Percentiles rank a stretch among this genome's conserved stretches.
Conservation (phyloP, 2,888 invertebrate species). For the Dicyrtomina minuta region DNA sequence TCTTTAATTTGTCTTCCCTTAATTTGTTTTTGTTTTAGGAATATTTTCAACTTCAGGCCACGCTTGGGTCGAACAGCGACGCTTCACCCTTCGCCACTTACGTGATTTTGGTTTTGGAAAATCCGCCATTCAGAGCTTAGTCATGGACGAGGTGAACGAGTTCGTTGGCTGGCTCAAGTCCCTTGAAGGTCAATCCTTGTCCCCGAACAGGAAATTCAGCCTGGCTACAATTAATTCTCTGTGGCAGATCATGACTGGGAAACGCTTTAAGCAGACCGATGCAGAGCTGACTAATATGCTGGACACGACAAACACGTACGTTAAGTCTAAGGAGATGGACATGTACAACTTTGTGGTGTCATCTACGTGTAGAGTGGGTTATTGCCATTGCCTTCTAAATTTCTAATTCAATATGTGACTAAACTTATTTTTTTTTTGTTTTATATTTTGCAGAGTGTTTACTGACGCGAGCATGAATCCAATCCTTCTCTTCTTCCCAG, state of each 20-base stretch:
- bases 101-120: slow-evolving; percentile 29
- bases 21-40: too few species aligned
- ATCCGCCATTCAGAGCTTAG: not conserved
- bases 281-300: not conserved
- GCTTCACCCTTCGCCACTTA: slow-evolving; percentile 20
- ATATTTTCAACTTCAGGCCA: not conserved
- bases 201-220: slow-evolving; percentile 13
- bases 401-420: too few species aligned
- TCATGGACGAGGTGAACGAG: slow-evolving; percentile 16
- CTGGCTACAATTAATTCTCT: slow-evolving; percentile 19
- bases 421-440: too few species aligned
- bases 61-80: slow-evolving; percentile 17
- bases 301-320: slow-evolving; percentile 1
- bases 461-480: too few species aligned
- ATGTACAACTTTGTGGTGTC: too few species aligned
- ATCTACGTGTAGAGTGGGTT: slow-evolving; percentile 13
- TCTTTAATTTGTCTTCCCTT: too few species aligned
- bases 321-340: too few species aligned
- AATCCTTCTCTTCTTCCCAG: slow-evolving; percentile 4
- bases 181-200: slow-evolving; percentile 1
- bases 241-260: slow-evolving; percentile 21
- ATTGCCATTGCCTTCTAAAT: not conserved
- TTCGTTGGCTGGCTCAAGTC: slow-evolving; percentile 10
- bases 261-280: slow-evolving; percentile 6
- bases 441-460: too few species aligned